These are phyloP conservation scores for Cetonia aurata DNA, from an alignment of 2,888 invertebrate species.

Conservation along the genomic window DNA sequence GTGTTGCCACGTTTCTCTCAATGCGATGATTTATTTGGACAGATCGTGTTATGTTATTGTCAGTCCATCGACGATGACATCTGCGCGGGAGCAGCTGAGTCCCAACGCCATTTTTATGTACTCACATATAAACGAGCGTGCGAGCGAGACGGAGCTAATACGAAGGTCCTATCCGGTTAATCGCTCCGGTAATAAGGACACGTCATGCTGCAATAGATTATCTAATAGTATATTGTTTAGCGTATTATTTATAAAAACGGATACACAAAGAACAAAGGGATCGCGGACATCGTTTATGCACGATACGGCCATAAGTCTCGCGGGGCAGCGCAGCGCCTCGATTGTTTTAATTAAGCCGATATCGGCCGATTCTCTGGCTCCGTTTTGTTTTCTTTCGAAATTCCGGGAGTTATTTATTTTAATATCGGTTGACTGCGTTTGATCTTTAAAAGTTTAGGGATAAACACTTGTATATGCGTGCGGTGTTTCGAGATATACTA, in stretches of 20 bases:
- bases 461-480: conserved; percentile 2
- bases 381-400: conserved; percentile 22
- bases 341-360: conserved; percentile 10
- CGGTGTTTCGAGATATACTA: conserved; percentile 11
- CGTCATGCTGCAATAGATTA: conserved; percentile 31
- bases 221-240: conserved; percentile 36
- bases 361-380: not conserved
- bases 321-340: not conserved
- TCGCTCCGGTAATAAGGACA: conserved; percentile 13
- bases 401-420: conserved; percentile 25
- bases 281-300: conserved; percentile 13
- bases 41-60: conserved; percentile 54
- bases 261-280: conserved; percentile 32
- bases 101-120: not conserved
- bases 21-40: conserved; percentile 58
- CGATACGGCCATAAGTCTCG: conserved; percentile 22
- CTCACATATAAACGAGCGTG: not conserved
- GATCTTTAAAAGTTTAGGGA: conserved; percentile 26
- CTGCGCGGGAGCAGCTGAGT: conserved; percentile 50
- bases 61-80: conserved; percentile 54
- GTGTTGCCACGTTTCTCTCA: conserved; percentile 54
- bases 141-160: conserved; percentile 1
- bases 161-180: not conserved
- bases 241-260: conserved; percentile 24
- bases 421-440: conserved; percentile 26